Percentiles rank a stretch among this genome's conserved stretches.
Evolutionary conservation across 64 coral and sea anemone genomes (phyloP).

Genomic region (Astreopora myriophthalma): DNA sequence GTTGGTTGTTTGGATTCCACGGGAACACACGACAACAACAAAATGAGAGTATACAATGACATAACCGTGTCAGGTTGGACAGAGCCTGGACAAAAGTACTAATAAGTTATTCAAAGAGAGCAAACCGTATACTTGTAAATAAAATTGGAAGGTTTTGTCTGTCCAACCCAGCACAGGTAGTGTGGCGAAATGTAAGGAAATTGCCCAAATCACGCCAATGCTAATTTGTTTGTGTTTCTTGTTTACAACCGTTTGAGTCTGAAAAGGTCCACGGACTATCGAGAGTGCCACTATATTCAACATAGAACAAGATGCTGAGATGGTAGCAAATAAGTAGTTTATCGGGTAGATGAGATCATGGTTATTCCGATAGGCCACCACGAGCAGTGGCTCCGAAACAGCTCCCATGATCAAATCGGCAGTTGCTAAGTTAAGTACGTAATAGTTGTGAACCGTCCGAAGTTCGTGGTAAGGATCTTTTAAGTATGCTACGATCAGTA

Average conservation of each 20-base stretch:
- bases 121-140: no score
- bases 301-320: constrained; percentile 45
- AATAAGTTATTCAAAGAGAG: no score
- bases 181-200: constrained; percentile 9
- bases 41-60: no score
- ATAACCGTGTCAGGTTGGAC: no score
- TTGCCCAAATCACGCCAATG: constrained; percentile 43
- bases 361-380: constrained; percentile 23
- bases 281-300: constrained; percentile 47
- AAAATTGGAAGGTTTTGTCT: constrained; percentile 43
- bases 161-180: constrained; percentile 57
- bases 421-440: constrained; percentile 28
- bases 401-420: constrained; percentile 66
- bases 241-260: constrained; percentile 16
- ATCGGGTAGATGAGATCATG: constrained; percentile 4
- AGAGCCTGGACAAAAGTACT: no score
- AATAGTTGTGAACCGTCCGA: constrained; percentile 44
- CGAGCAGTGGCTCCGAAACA: constrained; percentile 37
- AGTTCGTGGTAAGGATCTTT: constrained; percentile 51
- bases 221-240: background rate
- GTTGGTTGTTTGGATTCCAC: no score
- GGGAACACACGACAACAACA: no score
- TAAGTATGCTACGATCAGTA: constrained; percentile 20
- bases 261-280: constrained; percentile 31
- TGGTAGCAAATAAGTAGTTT: constrained; percentile 47